Percentiles rank a stretch among this genome's conserved stretches.
phyloP scores from a whole-genome alignment of 2,113 vertebrate genomes.

The Siniperca knerii region DNA sequence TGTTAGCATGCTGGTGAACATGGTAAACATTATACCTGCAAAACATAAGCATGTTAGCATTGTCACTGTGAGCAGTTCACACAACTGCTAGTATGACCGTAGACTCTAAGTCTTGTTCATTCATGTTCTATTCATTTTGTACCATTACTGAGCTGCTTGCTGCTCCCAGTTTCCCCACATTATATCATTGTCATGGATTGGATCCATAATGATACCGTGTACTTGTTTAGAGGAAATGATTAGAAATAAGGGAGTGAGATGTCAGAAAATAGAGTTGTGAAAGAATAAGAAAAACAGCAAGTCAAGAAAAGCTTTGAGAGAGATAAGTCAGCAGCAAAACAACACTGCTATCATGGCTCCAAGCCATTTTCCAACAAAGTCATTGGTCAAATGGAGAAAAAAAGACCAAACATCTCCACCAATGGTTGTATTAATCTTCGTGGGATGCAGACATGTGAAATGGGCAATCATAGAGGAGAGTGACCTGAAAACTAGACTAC shows the following conservation, averaged over 20 bases:
- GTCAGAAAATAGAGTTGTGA: slow-evolving; percentile 35
- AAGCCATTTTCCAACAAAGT: background rate
- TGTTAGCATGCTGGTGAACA: too few species aligned
- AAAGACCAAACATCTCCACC: background rate
- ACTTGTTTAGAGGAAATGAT: slow-evolving; percentile 11
- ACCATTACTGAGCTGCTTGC: background rate
- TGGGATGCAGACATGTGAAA: background rate
- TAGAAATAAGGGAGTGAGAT: slow-evolving; percentile 24
- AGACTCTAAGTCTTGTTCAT: background rate
- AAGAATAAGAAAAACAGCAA: slow-evolving; percentile 22
- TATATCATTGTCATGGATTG: background rate
- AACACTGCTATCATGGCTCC: background rate
- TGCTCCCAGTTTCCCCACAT: slow-evolving; percentile 1
- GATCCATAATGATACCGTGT: background rate
- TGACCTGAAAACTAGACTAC: background rate
- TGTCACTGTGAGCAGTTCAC: background rate
- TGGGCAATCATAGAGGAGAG: background rate
- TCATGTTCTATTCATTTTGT: background rate
- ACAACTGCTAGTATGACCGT: background rate
- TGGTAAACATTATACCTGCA: too few species aligned
- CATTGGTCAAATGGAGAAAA: background rate
- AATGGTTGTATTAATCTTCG: background rate
- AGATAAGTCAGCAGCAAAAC: background rate
- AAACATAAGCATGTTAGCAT: background rate
- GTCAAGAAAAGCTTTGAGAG: background rate